Conservation (phyloP, 2,797 vertebrate species). For the Meriones psammophilus region DNA sequence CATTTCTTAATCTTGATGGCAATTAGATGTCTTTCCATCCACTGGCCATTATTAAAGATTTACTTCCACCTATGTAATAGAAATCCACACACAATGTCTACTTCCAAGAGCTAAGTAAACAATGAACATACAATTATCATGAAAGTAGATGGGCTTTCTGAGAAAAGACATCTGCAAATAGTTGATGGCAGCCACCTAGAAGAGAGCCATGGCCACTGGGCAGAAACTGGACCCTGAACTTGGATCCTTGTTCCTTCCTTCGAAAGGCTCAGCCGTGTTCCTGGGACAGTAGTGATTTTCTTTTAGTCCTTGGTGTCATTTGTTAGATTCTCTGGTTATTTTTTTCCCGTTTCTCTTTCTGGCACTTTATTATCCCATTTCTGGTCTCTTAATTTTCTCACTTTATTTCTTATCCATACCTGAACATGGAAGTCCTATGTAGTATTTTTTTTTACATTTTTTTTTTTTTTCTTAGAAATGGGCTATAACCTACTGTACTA, state of each 20-base stretch:
- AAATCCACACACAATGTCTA: not conserved
- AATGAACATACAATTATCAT: not conserved
- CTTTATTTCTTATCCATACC: constrained; percentile 16
- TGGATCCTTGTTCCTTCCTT: not conserved
- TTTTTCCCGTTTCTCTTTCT: not conserved
- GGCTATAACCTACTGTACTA: not conserved
- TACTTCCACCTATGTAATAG: not conserved
- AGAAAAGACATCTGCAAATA: not conserved
- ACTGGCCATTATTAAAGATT: not conserved
- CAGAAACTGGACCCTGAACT: not conserved
- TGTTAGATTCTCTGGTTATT: not conserved
- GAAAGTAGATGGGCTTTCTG: not conserved
- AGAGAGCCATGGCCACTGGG: not conserved
- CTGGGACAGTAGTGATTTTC: not conserved
- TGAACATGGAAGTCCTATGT: not conserved
- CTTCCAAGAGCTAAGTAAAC: not conserved
- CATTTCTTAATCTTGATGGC: not conserved
- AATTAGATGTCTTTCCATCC: not conserved
- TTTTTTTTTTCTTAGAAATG: not conserved
- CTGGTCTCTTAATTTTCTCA: not conserved
- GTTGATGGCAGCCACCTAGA: not conserved
- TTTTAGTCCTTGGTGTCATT: not conserved
- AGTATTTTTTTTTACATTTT: not conserved
- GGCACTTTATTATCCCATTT: not conserved
- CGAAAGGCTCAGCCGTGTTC: not conserved